phyloP scores from a whole-genome alignment of 2,113 vertebrate species.

The Enhydra lutris region DNA sequence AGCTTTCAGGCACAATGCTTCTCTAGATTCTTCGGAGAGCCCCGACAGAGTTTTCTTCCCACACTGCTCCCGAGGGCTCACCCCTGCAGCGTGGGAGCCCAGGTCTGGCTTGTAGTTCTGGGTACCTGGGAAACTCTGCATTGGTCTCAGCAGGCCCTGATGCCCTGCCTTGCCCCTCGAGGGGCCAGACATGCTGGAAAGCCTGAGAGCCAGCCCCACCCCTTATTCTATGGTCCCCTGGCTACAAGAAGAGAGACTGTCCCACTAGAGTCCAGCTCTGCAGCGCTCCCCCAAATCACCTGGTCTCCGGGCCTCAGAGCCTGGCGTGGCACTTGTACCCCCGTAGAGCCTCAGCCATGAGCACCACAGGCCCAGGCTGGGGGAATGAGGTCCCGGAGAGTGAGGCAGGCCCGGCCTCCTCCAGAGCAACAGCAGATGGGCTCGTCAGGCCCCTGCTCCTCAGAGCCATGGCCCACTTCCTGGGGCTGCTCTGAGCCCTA shows the following conservation, averaged over 20 bases:
- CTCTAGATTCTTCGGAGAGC: slow-evolving; percentile 31
- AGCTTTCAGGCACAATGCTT: slow-evolving; percentile 61
- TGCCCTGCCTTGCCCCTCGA: not conserved
- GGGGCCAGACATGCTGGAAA: not conserved
- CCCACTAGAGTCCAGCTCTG: slow-evolving; percentile 13
- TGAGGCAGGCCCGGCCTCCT: not conserved
- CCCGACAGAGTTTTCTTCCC: not conserved
- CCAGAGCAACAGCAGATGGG: not conserved
- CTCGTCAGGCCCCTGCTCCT: not conserved
- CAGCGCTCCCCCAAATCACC: not conserved
- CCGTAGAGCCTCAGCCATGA: not conserved
- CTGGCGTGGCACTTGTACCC: not conserved
- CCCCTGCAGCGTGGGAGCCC: not conserved
- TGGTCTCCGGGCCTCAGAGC: not conserved
- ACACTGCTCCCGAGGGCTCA: not conserved
- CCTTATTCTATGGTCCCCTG: slow-evolving; percentile 41
- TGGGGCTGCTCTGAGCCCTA: slow-evolving; percentile 65
- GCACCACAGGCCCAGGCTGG: not conserved
- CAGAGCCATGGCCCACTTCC: slow-evolving; percentile 39
- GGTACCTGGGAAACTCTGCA: not conserved
- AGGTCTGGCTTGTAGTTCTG: slow-evolving; percentile 17
- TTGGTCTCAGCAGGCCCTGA: not conserved
- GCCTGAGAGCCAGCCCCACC: not conserved
- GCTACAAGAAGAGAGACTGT: slow-evolving; percentile 37
- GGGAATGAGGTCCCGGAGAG: not conserved